These are phyloP conservation scores for Dipodomys ordii DNA, from an alignment of 2,113 vertebrate genomes.

Conservation along the genomic window DNA sequence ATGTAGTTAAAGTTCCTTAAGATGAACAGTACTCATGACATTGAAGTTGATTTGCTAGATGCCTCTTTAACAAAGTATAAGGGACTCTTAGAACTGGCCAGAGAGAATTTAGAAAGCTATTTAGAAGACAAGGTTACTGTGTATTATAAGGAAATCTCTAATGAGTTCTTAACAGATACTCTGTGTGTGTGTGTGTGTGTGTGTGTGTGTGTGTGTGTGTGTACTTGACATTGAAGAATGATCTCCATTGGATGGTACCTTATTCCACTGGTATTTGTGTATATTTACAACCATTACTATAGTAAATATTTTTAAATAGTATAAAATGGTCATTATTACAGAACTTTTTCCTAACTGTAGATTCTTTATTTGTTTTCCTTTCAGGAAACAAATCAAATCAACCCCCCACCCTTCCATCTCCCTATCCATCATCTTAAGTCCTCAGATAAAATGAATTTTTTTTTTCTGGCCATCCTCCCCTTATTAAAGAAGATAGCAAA, in stretches of 20 bases:
- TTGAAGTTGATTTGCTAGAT: not conserved
- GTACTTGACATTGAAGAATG: not conserved
- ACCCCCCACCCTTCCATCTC: fast-evolving
- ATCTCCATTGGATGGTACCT: not conserved
- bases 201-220: not conserved
- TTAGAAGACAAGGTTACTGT: not conserved
- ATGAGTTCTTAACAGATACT: fast-evolving
- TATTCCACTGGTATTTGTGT: not conserved
- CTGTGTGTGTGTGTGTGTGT: not conserved
- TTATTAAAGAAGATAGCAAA: not conserved
- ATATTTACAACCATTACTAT: not conserved
- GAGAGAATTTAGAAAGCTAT: not conserved
- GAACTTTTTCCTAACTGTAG: not conserved
- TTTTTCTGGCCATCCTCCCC: not conserved
- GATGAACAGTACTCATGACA: not conserved
- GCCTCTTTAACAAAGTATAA: not conserved
- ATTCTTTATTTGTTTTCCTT: not conserved
- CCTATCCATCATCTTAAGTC: not conserved
- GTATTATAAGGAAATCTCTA: not conserved
- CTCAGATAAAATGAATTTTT: not conserved
- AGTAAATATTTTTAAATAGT: not conserved
- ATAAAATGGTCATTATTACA: not conserved
- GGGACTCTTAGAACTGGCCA: not conserved
- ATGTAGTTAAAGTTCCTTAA: not conserved
- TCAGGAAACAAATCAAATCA: not conserved